Conservation (phyloP, 2,888 invertebrate genomes). For the Heliconius sara region DNA sequence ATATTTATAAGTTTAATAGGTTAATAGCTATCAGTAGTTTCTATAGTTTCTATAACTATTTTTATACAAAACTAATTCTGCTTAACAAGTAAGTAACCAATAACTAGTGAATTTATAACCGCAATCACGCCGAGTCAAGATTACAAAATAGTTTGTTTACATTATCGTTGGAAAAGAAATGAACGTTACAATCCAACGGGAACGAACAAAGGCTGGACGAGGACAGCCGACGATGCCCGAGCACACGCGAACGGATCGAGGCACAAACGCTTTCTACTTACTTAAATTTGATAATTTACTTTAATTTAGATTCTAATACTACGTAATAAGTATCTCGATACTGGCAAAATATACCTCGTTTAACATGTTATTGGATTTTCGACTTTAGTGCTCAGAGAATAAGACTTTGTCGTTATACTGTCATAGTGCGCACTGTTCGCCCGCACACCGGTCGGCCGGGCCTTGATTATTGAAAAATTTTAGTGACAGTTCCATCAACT, state of each 20-base stretch:
- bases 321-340: constrained; percentile 23
- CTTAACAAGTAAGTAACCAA: constrained; percentile 40
- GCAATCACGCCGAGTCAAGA: constrained; percentile 44
- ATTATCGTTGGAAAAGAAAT: constrained; percentile 49
- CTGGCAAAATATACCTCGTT: constrained; percentile 13
- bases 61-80: constrained; percentile 29
- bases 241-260: constrained; percentile 63
- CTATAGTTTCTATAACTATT: not conserved
- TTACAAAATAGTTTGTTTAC: constrained; percentile 53
- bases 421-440: constrained; percentile 32
- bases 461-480: constrained; percentile 67
- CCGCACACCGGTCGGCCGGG: constrained; percentile 57
- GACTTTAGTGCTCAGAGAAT: constrained; percentile 15
- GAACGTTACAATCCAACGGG: constrained; percentile 51
- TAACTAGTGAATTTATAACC: constrained; percentile 40
- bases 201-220: constrained; percentile 56
- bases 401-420: constrained; percentile 13
- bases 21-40: constrained; percentile 18
- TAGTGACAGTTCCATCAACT: constrained; percentile 60
- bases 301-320: constrained; percentile 24
- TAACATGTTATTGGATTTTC: not conserved
- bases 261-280: constrained; percentile 48
- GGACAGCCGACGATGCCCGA: constrained; percentile 56
- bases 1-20: constrained; percentile 11
- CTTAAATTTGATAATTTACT: constrained; percentile 51